Conservation (phyloP, 2,888 invertebrate genomes). For the Sminthurinus aureus region DNA sequence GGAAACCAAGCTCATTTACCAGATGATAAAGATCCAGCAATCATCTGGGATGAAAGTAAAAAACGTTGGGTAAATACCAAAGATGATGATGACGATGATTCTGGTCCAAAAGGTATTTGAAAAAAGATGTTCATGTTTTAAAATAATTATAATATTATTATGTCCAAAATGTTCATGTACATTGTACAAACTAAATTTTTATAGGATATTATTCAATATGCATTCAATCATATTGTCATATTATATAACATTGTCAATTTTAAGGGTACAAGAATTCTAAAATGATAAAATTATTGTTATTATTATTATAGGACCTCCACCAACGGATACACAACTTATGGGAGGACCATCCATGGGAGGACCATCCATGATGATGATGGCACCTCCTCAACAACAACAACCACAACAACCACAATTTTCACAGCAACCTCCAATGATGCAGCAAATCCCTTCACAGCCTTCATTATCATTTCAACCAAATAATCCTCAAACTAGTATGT, state of each 20-base stretch:
- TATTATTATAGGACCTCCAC: constrained; percentile 68
- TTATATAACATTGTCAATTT: no score
- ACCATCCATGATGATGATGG: constrained; percentile 23
- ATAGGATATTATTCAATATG: no score
- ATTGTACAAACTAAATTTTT: no score
- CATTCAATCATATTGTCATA: no score
- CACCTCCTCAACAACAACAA: constrained; percentile 22
- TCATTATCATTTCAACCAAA: constrained; percentile 32
- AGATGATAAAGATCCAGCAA: constrained; percentile 91
- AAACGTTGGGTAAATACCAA: constrained; percentile 88
- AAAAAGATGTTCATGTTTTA: no score
- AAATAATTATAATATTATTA: no score
- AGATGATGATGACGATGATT: constrained; percentile 71
- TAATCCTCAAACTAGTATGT: constrained; percentile 21
- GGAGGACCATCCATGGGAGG: constrained; percentile 30
- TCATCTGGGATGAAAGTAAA: constrained; percentile 90
- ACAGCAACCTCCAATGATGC: constrained; percentile 19
- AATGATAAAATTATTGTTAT: no score
- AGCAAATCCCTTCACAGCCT: constrained; percentile 36
- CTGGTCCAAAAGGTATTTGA: constrained; percentile 64
- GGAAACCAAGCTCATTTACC: constrained; percentile 84
- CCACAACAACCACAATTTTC: constrained; percentile 27
- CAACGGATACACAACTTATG: constrained; percentile 70
- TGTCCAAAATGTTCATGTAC: no score
- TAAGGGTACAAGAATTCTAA: no score